Conservation (phyloP, 2,797 vertebrate species). For the Sciurus carolinensis region DNA sequence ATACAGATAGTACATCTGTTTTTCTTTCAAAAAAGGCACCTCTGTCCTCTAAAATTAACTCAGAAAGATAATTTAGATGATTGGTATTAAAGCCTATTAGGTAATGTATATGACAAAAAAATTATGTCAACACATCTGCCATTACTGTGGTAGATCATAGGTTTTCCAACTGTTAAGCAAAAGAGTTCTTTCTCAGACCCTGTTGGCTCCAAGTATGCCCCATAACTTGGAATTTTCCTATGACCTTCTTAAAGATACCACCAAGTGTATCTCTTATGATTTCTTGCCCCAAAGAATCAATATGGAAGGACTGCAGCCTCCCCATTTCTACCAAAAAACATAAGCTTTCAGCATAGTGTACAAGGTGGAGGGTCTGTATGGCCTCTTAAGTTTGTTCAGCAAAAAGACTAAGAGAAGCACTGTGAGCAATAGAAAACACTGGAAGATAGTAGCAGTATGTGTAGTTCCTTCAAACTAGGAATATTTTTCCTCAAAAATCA, state of each 20-base stretch:
- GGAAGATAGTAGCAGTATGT: accelerated
- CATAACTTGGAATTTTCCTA: not conserved
- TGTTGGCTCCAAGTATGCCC: not conserved
- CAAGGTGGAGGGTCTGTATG: not conserved
- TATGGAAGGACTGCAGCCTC: not conserved
- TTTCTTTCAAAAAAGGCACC: not conserved
- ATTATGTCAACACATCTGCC: not conserved
- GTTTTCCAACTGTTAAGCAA: not conserved
- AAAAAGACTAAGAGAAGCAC: not conserved
- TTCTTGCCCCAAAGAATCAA: not conserved
- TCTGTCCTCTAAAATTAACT: not conserved
- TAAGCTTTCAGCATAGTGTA: not conserved
- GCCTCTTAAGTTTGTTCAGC: not conserved
- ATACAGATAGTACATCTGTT: not conserved
- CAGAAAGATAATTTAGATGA: not conserved
- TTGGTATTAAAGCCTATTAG: not conserved
- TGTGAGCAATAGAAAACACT: not conserved
- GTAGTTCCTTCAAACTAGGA: not conserved
- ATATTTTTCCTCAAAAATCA: not conserved
- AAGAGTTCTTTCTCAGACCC: not conserved
- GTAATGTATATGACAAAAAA: not conserved
- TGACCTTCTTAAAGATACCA: not conserved
- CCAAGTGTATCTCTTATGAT: not conserved
- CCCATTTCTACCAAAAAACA: not conserved
- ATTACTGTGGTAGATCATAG: not conserved